Conservation (phyloP, 2,113 vertebrate species). For the Macquaria ambigua region DNA sequence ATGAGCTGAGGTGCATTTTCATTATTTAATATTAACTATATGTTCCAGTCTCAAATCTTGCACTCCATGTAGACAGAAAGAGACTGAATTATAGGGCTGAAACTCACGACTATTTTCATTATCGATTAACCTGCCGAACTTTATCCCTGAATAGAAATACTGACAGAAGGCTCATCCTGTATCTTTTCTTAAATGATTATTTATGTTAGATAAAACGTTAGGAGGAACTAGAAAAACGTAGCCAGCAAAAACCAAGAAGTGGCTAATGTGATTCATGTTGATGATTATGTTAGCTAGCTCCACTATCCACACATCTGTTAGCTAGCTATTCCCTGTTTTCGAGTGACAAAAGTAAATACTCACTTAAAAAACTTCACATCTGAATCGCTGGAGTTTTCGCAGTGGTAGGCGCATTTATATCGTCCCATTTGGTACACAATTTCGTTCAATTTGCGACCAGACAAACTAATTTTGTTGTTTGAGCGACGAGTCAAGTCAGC, state of each 20-base stretch:
- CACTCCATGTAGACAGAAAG: neutral
- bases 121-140: neutral
- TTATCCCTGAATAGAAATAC: too few species aligned
- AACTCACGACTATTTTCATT: neutral
- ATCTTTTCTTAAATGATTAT: neutral
- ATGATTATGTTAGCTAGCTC: constrained; percentile 18
- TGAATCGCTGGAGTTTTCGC: constrained; percentile 56
- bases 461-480: neutral
- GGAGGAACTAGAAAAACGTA: neutral
- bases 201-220: neutral
- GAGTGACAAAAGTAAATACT: constrained; percentile 11
- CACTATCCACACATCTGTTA: constrained; percentile 7
- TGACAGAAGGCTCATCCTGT: neutral
- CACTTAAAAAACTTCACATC: constrained; percentile 79
- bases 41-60: neutral
- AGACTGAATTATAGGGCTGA: neutral
- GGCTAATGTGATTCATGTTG: neutral
- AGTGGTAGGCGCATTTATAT: constrained; percentile 74
- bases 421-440: constrained; percentile 67
- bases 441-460: rapidly evolving
- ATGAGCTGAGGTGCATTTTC: too few species aligned
- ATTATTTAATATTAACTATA: neutral
- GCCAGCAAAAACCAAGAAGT: neutral
- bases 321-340: neutral
- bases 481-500: too few species aligned